Evolutionary conservation across 2,888 invertebrate genomes (phyloP), one percentile per base, ranked within the genome.

Genomic region (Pammene aurita): DNA sequence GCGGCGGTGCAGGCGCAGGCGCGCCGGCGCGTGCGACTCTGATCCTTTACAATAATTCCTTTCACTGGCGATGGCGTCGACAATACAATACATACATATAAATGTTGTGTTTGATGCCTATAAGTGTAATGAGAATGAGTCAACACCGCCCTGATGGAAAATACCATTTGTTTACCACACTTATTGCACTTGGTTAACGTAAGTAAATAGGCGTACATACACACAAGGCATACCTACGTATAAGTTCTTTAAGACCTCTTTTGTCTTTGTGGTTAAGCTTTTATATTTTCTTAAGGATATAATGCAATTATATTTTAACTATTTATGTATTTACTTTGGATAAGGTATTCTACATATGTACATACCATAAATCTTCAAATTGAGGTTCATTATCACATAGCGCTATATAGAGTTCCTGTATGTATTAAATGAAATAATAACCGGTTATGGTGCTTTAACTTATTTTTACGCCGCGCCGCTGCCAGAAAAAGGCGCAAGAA

Each of bases 1-100:
- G 26, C 4, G 26, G 4, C 62, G 77, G 77, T 75, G 35, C 86
- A 87, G 87, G 89, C 88, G 89, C n/a, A n/a, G n/a, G n/a, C n/a
- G n/a, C 89, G 84, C 86, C 80, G 85, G 79, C 89, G 26, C 89
- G 84, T 86, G 80, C 85, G 79, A 89, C 87, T 91, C 91, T 90
- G 91, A 92, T 92, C 84, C 89, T 85, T 84, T 86, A 86, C 90
- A 88, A 90, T 90, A 91, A 92, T 92, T 90, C 92, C 92, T 92
- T 92, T 92, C 92, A 92, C 92, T 64, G n/a, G 34, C 52, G 38
- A 91, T 64, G n/a, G 41, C 52, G 38, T 48, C 90, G 88, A 83
- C 85, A 91, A 90, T 90, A 83, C 87, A 81, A 1, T 78, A 78
- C 64, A 62, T 38, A 38, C 7, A 7, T 46, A 48, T n/a, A 46